A percentile compares a stretch with the other conserved stretches of the same genome.
Evolutionary conservation across 1,140 invertebrate genomes (phyloP).

Genomic region (Gryon sp.): DNA sequence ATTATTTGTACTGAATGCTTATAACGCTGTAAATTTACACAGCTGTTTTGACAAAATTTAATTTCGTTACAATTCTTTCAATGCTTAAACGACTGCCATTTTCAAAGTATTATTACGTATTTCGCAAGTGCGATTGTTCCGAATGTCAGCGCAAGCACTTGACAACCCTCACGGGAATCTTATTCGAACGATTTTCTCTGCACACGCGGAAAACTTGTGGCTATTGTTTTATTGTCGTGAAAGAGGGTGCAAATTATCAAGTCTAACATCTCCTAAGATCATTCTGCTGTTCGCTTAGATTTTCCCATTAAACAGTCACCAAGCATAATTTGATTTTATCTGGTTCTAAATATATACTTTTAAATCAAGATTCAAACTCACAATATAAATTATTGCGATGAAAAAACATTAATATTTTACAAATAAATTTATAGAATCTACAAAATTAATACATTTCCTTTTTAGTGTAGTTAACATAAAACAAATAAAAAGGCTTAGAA

Average conservation of each 20-base stretch:
- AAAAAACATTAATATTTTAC: no score
- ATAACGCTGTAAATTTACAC: no score
- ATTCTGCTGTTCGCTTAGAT: conserved; percentile 36
- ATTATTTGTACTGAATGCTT: no score
- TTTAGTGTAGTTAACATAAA: no score
- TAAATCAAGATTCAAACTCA: no score
- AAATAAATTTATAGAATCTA: no score
- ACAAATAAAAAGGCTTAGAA: no score
- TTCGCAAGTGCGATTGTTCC: conserved; percentile 38
- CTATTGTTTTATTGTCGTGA: conserved; percentile 43
- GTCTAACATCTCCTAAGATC: conserved; percentile 22
- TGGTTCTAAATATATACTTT: no score
- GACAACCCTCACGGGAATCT: conserved; percentile 45
- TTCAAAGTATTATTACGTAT: conserved; percentile 9
- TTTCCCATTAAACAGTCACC: conserved; percentile 4
- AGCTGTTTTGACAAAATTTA: conserved; percentile 37
- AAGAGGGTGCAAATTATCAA: conserved; percentile 31
- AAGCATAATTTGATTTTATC: no score
- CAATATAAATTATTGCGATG: no score
- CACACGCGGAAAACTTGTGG: conserved; percentile 23
- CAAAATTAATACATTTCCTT: no score
- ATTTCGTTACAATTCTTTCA: conserved; percentile 29
- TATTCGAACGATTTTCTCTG: conserved; percentile 15
- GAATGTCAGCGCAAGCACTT: conserved; percentile 25
- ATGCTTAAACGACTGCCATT: conserved; percentile 31